Conservation (phyloP, 1,140 invertebrate species). For the Bombyx mandarina region DNA sequence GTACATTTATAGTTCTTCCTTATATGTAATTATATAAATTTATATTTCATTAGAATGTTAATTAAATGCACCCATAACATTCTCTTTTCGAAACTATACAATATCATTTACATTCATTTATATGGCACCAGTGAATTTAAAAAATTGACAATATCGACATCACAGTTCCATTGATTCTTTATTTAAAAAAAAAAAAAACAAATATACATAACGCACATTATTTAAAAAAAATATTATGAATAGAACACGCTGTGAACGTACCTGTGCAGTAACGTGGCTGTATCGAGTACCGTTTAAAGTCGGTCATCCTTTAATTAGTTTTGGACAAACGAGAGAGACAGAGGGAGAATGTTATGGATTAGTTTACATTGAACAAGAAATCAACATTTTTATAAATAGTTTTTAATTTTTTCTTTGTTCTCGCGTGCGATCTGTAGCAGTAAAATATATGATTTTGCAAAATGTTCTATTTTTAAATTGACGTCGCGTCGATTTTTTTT, state of each 20-base stretch:
- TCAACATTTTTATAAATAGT: slow-evolving; percentile 3
- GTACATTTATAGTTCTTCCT: too few relatives aligned
- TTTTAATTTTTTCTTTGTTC: not conserved
- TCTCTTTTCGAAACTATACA: slow-evolving; percentile 27
- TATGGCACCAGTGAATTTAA: too few relatives aligned
- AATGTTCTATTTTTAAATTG: slow-evolving; percentile 6
- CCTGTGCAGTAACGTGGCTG: slow-evolving; percentile 35
- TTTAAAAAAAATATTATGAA: slow-evolving; percentile 21
- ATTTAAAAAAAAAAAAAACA: too few relatives aligned
- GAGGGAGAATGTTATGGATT: slow-evolving; percentile 71
- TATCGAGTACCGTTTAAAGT: slow-evolving; percentile 65
- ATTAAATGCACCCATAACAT: slow-evolving; percentile 60
- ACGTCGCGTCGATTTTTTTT: not conserved
- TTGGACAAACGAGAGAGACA: slow-evolving; percentile 63
- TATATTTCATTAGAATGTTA: slow-evolving; percentile 27
- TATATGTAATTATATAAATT: not conserved
- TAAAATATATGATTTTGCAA: slow-evolving; percentile 21
- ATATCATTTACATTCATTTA: not conserved
- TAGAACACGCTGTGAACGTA: slow-evolving; percentile 17
- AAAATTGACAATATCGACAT: too few relatives aligned
- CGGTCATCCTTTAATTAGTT: slow-evolving; percentile 68
- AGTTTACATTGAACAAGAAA: slow-evolving; percentile 50
- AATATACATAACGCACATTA: too few relatives aligned
- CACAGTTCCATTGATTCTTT: too few relatives aligned
- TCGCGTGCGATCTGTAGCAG: slow-evolving; percentile 29